Conservation (phyloP, 2,113 vertebrate species). For the Vulpes lagopus region DNA sequence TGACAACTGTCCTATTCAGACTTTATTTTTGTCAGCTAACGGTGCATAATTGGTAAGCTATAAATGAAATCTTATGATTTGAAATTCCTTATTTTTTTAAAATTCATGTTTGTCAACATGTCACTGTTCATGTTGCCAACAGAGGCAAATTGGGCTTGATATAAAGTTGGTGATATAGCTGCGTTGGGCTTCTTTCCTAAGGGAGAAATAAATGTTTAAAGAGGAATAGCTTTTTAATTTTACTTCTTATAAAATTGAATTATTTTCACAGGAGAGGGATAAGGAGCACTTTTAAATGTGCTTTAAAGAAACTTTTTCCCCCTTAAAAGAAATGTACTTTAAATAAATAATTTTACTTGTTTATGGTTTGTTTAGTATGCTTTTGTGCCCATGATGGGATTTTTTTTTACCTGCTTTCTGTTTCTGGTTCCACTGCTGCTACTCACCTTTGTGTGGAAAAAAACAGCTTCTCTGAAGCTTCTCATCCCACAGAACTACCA, state of each 20-base stretch:
- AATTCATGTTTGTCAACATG: neutral
- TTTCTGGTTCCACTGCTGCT: neutral
- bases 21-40: neutral
- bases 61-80: neutral
- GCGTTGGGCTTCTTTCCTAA: neutral
- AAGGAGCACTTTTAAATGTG: neutral
- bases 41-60: neutral
- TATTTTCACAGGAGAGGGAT: neutral
- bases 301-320: constrained; percentile 24
- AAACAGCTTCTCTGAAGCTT: neutral
- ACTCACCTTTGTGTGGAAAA: neutral
- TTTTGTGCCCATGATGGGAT: neutral
- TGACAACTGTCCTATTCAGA: neutral
- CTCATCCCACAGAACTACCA: neutral
- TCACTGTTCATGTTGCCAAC: neutral
- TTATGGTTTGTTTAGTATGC: neutral
- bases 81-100: neutral
- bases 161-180: neutral
- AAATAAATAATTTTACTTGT: constrained; percentile 60
- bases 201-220: constrained; percentile 3
- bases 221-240: constrained; percentile 51
- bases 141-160: neutral
- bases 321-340: neutral
- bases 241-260: constrained; percentile 14
- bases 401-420: neutral